These are phyloP conservation scores for Centropyge bicolor DNA, from an alignment of 2,797 vertebrate species.

Conservation along the genomic window DNA sequence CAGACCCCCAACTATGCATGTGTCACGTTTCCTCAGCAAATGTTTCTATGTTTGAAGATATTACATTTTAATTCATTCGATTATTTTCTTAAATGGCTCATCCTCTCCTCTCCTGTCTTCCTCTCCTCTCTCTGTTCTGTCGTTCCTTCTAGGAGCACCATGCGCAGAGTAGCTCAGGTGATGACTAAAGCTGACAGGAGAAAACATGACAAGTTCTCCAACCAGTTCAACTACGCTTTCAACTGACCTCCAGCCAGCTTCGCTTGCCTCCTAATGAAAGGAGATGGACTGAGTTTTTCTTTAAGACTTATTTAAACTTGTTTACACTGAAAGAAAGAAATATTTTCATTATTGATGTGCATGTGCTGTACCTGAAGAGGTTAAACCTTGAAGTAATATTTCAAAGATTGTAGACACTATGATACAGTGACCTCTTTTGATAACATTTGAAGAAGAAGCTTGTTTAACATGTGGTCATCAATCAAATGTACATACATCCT, in stretches of 20 bases:
- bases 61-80: background rate
- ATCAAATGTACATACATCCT: background rate
- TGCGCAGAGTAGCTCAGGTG: conserved; percentile 90
- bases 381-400: background rate
- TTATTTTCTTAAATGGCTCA: background rate
- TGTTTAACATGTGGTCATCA: background rate
- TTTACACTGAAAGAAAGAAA: background rate
- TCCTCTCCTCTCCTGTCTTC: conserved; percentile 60
- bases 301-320: background rate
- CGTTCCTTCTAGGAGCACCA: conserved; percentile 82
- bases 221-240: conserved; percentile 98
- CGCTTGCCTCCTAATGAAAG: accelerated
- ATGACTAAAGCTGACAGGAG: conserved; percentile 90
- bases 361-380: background rate
- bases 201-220: conserved; percentile 96
- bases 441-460: background rate
- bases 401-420: background rate
- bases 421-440: too few relatives aligned
- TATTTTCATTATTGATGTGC: background rate
- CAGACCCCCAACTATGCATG: too few relatives aligned
- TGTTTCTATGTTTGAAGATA: background rate
- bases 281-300: background rate
- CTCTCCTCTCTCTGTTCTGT: background rate
- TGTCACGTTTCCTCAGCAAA: background rate
- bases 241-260: conserved; percentile 78